A percentile compares a stretch with the other conserved stretches of the same genome.
Evolutionary conservation across 2,888 invertebrate species (phyloP).

Genomic region (Ashinkailepas kermadecensis): DNA sequence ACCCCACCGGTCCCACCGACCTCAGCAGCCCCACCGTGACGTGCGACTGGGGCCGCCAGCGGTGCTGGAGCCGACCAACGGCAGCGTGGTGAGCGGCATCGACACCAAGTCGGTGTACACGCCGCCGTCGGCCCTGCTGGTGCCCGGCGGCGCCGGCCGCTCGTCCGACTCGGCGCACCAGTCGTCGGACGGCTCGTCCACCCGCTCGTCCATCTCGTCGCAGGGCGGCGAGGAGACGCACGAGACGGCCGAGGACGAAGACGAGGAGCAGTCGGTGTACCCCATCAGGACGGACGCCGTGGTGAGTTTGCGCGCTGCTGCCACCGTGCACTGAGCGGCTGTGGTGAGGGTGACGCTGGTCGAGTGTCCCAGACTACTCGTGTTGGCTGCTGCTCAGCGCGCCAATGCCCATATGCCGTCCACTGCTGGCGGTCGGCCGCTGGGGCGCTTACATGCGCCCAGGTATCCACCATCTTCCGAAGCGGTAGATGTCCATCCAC

Average conservation of each 20-base stretch:
- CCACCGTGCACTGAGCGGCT: no score
- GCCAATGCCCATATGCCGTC: no score
- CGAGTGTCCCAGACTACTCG: no score
- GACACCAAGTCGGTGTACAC: slow-evolving; percentile 64
- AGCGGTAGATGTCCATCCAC: no score
- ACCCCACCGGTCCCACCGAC: no score
- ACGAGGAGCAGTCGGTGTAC: slow-evolving; percentile 59
- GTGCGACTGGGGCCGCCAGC: not conserved
- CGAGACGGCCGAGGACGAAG: slow-evolving; percentile 43
- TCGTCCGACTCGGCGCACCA: slow-evolving; percentile 39
- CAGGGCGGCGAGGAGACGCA: slow-evolving; percentile 60
- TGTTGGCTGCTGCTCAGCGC: no score
- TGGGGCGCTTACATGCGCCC: no score
- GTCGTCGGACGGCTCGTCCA: slow-evolving; percentile 37
- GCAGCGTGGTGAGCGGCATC: slow-evolving; percentile 43
- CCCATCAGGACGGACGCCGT: slow-evolving; percentile 61
- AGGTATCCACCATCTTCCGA: no score
- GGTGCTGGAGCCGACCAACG: slow-evolving; percentile 22
- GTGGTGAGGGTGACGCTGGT: no score
- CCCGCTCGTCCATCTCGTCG: slow-evolving; percentile 60
- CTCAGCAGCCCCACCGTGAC: no score
- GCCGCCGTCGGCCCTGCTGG: slow-evolving; percentile 81
- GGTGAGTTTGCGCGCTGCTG: slow-evolving; percentile 41
- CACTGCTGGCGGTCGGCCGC: no score
- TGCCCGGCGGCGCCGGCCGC: slow-evolving; percentile 57